A percentile compares a stretch with the other conserved stretches of the same genome.
phyloP scores from a whole-genome alignment of 2,113 vertebrate species.

The Pampusana beccarii region DNA sequence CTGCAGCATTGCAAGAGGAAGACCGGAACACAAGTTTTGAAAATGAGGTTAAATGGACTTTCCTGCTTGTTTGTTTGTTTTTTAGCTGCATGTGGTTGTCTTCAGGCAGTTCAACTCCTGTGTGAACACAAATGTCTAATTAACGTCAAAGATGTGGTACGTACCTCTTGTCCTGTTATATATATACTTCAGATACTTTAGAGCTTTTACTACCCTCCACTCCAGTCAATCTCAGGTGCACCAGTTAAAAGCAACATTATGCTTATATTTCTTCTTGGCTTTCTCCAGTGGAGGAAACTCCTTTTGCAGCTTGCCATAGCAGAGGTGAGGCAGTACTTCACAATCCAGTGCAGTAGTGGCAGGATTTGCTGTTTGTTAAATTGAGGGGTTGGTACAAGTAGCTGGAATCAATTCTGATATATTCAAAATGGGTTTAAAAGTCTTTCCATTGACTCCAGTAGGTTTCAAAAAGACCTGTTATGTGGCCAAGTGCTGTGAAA shows the following conservation, averaged over 20 bases:
- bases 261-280: not conserved
- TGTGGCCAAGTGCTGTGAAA: not conserved
- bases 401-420: not conserved
- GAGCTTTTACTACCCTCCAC: not conserved
- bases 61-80: not conserved
- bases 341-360: accelerated
- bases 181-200: not conserved
- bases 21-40: not conserved
- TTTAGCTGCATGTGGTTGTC: constrained; percentile 83
- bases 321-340: not conserved
- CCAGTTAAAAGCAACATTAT: not conserved
- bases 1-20: not conserved
- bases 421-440: not conserved
- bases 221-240: not conserved
- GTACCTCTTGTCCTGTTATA: constrained; percentile 48
- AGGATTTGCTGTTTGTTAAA: not conserved
- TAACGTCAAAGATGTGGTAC: constrained; percentile 88
- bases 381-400: not conserved
- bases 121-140: constrained; percentile 88
- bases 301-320: not conserved
- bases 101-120: constrained; percentile 83
- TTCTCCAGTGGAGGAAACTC: not conserved
- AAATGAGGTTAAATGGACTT: not conserved
- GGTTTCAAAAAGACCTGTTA: not conserved
- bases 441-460: not conserved